Percentiles rank a stretch among this genome's conserved stretches.
Evolutionary conservation across 2,797 vertebrate genomes (phyloP).

Genomic region (Helarctos malayanus): DNA sequence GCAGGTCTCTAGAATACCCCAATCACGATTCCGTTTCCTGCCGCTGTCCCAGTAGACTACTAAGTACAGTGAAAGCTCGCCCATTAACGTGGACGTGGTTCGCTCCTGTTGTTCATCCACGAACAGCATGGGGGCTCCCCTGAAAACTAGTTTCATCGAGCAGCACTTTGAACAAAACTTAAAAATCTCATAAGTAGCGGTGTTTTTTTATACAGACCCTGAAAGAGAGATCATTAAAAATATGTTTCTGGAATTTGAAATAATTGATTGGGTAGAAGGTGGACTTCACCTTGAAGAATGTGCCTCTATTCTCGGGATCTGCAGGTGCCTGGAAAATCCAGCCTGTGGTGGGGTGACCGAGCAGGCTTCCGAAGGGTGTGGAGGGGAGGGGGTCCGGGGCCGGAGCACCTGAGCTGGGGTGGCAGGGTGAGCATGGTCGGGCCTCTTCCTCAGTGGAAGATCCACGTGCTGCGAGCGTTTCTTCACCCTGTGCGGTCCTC

Average conservation of each 20-base stretch:
- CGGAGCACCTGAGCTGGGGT: not conserved
- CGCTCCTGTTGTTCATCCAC: too few relatives aligned
- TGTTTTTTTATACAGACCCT: not conserved
- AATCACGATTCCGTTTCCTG: not conserved
- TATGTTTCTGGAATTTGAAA: slow-evolving; percentile 33
- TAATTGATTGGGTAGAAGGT: not conserved
- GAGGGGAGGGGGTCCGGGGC: not conserved
- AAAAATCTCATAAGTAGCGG: not conserved
- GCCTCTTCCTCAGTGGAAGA: not conserved
- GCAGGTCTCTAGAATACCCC: not conserved
- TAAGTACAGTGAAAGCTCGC: not conserved
- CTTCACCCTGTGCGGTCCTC: not conserved
- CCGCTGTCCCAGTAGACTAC: not conserved
- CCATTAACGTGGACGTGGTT: not conserved
- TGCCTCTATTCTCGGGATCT: not conserved
- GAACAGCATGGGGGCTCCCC: not conserved
- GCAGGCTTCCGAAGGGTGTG: not conserved
- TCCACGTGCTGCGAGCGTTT: not conserved
- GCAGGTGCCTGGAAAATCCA: not conserved
- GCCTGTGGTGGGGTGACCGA: not conserved
- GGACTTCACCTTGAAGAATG: not conserved
- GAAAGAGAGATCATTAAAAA: slow-evolving; percentile 44
- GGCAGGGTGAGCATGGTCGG: not conserved
- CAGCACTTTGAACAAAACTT: not conserved
- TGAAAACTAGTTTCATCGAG: not conserved